Evolutionary conservation across 2,888 invertebrate genomes (phyloP).

Genomic region (Apamea epomidion): DNA sequence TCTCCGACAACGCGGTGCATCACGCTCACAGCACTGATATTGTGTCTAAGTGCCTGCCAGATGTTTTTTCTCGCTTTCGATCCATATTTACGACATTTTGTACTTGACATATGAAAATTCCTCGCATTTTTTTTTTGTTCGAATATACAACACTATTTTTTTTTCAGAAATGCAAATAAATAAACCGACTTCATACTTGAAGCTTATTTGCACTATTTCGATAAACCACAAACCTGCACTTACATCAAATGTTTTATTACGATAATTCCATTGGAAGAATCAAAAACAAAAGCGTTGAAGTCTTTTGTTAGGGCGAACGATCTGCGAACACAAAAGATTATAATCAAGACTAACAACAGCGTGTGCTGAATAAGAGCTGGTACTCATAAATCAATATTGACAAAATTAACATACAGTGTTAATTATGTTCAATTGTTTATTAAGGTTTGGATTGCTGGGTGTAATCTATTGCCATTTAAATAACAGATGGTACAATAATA

Average conservation of each 20-base stretch:
- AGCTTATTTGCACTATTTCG: conserved; percentile 6
- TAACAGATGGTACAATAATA: conserved; percentile 89
- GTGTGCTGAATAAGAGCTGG: conserved; percentile 50
- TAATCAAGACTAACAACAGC: conserved; percentile 54
- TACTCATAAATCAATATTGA: conserved; percentile 80
- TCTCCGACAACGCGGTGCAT: conserved; percentile 62
- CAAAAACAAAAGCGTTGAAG: conserved; percentile 69
- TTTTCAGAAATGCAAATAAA: background rate
- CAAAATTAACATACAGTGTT: conserved; percentile 86
- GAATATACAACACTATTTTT: background rate
- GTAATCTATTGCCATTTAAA: conserved; percentile 89
- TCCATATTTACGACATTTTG: conserved; percentile 48
- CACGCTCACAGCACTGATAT: conserved; percentile 59
- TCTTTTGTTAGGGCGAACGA: conserved; percentile 75
- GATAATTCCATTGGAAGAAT: conserved; percentile 28
- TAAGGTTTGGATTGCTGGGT: conserved; percentile 76
- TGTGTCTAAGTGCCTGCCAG: conserved; percentile 55
- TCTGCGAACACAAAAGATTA: conserved; percentile 50
- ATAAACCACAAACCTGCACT: conserved; percentile 19
- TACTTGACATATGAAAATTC: conserved; percentile 7
- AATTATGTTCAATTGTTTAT: conserved; percentile 87
- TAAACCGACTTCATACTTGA: background rate
- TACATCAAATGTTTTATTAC: conserved; percentile 26
- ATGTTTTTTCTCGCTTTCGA: conserved; percentile 40
- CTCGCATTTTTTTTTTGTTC: conserved; percentile 4